phyloP scores from a whole-genome alignment of 2,797 vertebrate species.

The Poeciliopsis turneri region DNA sequence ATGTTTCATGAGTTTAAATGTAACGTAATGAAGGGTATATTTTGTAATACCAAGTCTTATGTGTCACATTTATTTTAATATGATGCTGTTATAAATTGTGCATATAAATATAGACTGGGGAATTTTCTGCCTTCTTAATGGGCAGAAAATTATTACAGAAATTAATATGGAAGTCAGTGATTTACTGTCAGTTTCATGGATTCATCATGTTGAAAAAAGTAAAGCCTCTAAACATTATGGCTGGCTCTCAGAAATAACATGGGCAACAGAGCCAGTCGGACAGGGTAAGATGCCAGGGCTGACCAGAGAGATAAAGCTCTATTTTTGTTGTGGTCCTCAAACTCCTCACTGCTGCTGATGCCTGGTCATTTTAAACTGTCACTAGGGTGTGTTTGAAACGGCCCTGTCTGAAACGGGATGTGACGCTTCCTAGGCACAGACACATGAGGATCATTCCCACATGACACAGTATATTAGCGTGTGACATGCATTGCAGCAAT shows the following conservation, averaged over 20 bases:
- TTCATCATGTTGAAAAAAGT: background rate
- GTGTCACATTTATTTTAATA: background rate
- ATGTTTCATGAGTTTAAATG: background rate
- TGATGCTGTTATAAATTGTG: background rate
- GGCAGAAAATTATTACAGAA: background rate
- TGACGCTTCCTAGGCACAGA: slow-evolving; percentile 54
- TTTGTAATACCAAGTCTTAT: background rate
- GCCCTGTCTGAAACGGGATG: slow-evolving; percentile 55
- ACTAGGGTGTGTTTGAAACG: slow-evolving; percentile 48
- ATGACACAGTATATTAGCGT: slow-evolving; percentile 60
- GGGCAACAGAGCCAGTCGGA: slow-evolving; percentile 13
- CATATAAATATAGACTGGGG: background rate
- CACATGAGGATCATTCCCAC: slow-evolving; percentile 51
- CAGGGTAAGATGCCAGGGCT: slow-evolving; percentile 22
- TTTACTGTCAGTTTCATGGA: background rate
- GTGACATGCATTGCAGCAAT: slow-evolving; percentile 34
- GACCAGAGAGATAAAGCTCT: slow-evolving; percentile 24
- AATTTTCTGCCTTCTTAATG: background rate
- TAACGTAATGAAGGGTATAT: background rate
- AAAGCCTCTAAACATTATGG: slow-evolving; percentile 7
- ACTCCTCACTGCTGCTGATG: slow-evolving; percentile 51
- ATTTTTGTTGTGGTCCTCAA: slow-evolving; percentile 54
- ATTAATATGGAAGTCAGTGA: background rate
- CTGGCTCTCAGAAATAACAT: slow-evolving; percentile 15
- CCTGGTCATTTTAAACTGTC: slow-evolving; percentile 65